Conservation (phyloP, 2,888 invertebrate genomes). For the Schizotus pectinicornis region DNA sequence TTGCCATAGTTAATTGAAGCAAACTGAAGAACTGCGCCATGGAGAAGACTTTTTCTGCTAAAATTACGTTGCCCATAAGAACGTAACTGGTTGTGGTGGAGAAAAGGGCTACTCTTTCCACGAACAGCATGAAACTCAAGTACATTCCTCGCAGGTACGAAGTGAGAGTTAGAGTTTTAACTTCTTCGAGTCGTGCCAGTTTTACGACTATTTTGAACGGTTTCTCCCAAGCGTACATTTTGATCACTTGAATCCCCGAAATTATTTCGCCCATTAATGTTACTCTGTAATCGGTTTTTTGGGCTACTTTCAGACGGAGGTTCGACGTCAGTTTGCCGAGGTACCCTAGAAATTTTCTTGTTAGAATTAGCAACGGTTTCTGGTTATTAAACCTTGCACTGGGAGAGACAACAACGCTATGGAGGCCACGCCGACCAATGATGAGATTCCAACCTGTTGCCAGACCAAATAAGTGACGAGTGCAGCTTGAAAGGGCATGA, state of each 20-base stretch:
- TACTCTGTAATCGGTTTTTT: conserved; percentile 67
- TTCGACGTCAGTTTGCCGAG: conserved; percentile 52
- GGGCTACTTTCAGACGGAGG: conserved; percentile 56
- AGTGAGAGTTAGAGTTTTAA: conserved; percentile 66
- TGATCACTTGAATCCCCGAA: conserved; percentile 73
- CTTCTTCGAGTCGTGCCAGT: conserved; percentile 70
- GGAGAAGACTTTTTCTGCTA: conserved; percentile 57
- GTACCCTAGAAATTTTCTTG: conserved; percentile 34
- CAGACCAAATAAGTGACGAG: conserved; percentile 67
- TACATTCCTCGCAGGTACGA: conserved; percentile 72
- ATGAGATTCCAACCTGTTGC: conserved; percentile 61
- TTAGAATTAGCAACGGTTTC: neutral
- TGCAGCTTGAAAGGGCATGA: conserved; percentile 75
- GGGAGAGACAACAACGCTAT: conserved; percentile 62
- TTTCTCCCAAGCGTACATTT: conserved; percentile 79
- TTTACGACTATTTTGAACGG: conserved; percentile 68
- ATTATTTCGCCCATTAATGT: conserved; percentile 75
- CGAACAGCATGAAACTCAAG: conserved; percentile 73
- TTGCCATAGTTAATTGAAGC: conserved; percentile 63
- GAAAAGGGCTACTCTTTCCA: conserved; percentile 82
- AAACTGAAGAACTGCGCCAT: conserved; percentile 61
- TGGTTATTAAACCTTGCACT: conserved; percentile 63
- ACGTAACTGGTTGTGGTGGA: conserved; percentile 80
- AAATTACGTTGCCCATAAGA: conserved; percentile 64
- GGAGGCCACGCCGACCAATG: conserved; percentile 66